A percentile compares a stretch with the other conserved stretches of the same genome.
Conservation (phyloP, 2,888 invertebrate genomes). For the Coremacera marginata region DNA sequence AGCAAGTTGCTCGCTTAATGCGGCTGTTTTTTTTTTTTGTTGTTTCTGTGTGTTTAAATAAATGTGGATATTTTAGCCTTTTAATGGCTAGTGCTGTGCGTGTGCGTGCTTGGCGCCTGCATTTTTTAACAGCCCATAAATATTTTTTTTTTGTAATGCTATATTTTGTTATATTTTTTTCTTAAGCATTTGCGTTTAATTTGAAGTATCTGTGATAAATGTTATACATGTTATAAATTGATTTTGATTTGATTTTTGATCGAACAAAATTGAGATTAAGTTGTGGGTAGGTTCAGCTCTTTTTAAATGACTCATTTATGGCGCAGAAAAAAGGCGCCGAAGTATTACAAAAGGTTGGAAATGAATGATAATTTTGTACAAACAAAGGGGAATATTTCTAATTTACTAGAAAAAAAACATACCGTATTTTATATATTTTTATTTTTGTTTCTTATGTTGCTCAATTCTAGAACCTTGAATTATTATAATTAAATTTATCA, state of each 20-base stretch:
- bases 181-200: not conserved
- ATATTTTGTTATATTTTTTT: conserved; percentile 6
- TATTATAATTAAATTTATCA: no score
- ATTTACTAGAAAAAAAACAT: no score
- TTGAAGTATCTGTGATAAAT: not conserved
- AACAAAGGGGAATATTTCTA: no score
- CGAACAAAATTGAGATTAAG: not conserved
- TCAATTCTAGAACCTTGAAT: no score
- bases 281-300: not conserved
- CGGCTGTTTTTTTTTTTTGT: not conserved
- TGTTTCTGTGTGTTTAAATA: not conserved
- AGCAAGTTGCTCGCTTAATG: conserved; percentile 31
- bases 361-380: no score
- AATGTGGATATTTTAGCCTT: not conserved
- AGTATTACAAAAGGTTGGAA: no score
- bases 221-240: not conserved
- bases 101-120: not conserved
- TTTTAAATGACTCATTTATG: not conserved
- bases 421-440: no score
- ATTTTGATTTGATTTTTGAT: conserved; percentile 11
- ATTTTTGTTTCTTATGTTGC: no score
- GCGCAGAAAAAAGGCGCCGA: not conserved
- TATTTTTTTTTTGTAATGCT: conserved; percentile 6
- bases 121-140: conserved; percentile 24
- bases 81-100: not conserved